Percentiles rank a stretch among this genome's conserved stretches.
These are phyloP conservation scores for Erebia epiphron DNA, from an alignment of 2,888 invertebrate species.

Conservation along the genomic window DNA sequence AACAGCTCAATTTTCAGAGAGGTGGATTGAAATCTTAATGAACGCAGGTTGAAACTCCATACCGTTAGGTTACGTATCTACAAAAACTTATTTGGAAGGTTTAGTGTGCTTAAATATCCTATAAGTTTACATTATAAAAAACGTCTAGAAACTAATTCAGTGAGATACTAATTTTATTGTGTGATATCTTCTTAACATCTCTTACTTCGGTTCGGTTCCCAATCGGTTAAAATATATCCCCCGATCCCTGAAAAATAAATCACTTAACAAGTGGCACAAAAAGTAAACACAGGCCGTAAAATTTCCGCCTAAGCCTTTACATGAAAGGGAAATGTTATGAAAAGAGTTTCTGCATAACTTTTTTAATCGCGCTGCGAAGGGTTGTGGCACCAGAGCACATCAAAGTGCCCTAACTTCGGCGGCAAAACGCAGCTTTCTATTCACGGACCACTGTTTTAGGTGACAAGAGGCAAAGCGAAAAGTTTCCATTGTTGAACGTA, in stretches of 20 bases:
- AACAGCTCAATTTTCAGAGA: background rate
- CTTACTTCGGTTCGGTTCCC: background rate
- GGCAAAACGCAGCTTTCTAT: conserved; percentile 38
- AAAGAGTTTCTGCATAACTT: conserved; percentile 53
- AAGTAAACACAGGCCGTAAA: conserved; percentile 27
- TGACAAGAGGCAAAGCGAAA: conserved; percentile 66
- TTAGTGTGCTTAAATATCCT: too few species aligned
- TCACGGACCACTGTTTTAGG: conserved; percentile 50
- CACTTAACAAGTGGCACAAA: conserved; percentile 20
- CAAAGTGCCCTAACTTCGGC: conserved; percentile 48
- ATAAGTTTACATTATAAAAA: too few species aligned
- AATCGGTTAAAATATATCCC: background rate
- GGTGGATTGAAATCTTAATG: too few species aligned
- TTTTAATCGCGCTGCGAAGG: conserved; percentile 69
- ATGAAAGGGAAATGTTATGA: conserved; percentile 41
- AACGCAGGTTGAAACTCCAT: too few species aligned
- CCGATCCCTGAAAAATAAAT: conserved; percentile 11
- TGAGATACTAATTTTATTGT: too few species aligned
- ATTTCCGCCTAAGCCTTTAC: conserved; percentile 29
- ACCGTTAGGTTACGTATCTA: too few species aligned
- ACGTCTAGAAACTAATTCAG: too few species aligned
- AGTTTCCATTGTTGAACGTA: conserved; percentile 59
- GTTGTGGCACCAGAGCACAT: conserved; percentile 44
- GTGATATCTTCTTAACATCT: too few species aligned
- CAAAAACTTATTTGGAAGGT: too few species aligned